Evolutionary conservation across 2,888 invertebrate genomes (phyloP).

Genomic region (Ceramica pisi): DNA sequence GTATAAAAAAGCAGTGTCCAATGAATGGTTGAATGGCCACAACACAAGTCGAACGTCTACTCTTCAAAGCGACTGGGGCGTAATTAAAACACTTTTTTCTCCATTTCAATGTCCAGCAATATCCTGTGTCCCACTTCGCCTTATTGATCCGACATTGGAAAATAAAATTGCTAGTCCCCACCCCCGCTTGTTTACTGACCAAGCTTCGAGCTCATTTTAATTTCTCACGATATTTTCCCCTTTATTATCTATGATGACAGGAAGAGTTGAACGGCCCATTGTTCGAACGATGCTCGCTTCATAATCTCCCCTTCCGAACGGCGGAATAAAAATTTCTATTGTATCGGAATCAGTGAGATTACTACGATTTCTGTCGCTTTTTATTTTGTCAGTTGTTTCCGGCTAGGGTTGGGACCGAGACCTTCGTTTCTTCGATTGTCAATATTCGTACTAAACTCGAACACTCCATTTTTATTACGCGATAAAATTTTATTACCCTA

Average conservation of each 20-base stretch:
- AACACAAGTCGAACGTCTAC: conserved; percentile 60
- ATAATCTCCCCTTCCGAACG: conserved; percentile 58
- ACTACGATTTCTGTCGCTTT: conserved; percentile 58
- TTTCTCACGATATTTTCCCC: conserved; percentile 78
- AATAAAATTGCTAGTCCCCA: conserved; percentile 73
- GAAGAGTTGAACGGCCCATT: conserved; percentile 74
- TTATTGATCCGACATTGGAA: conserved; percentile 83
- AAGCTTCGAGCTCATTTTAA: conserved; percentile 81
- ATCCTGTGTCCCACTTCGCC: conserved; percentile 81
- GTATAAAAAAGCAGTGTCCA: conserved; percentile 42
- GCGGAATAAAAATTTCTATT: conserved; percentile 67
- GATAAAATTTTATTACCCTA: conserved; percentile 71
- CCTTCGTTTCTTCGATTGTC: conserved; percentile 61
- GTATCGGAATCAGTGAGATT: conserved; percentile 65
- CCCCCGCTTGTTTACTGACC: conserved; percentile 80
- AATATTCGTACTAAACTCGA: conserved; percentile 62
- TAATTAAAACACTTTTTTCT: conserved; percentile 82
- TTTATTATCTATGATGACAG: conserved; percentile 79
- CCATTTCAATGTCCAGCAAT: conserved; percentile 80
- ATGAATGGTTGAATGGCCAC: conserved; percentile 47
- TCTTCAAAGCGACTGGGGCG: conserved; percentile 72
- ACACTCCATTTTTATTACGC: conserved; percentile 69
- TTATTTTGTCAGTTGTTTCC: conserved; percentile 57
- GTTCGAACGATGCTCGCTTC: conserved; percentile 69
- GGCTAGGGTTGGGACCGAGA: conserved; percentile 40